phyloP scores from a whole-genome alignment of 2,113 vertebrate genomes.

The Lasiurus cinereus region DNA sequence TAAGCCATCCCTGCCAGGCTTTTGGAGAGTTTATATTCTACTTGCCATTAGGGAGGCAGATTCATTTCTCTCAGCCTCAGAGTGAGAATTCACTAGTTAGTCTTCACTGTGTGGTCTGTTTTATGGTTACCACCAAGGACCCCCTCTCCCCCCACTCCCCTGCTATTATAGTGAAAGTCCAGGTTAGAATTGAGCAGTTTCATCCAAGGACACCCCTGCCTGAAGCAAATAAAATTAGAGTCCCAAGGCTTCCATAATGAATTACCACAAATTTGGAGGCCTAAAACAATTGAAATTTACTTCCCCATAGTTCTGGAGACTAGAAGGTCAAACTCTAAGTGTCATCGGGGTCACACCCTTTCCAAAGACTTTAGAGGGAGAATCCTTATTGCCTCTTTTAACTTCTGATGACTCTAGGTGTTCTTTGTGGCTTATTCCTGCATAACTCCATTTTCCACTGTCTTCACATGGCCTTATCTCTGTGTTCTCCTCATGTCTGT shows the following conservation, averaged over 20 bases:
- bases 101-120: neutral
- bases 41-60: neutral
- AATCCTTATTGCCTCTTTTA: neutral
- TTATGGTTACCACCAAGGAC: neutral
- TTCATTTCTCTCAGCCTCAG: neutral
- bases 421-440: neutral
- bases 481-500: neutral
- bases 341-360: neutral
- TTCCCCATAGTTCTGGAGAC: neutral
- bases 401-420: neutral
- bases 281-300: slow-evolving; percentile 25
- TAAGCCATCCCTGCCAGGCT: too few species aligned
- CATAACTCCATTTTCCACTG: neutral
- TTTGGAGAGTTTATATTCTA: too few species aligned
- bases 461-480: neutral
- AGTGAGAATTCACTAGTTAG: neutral
- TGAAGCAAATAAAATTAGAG: neutral
- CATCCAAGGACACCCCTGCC: neutral
- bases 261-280: neutral
- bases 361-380: neutral
- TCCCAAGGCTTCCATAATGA: neutral
- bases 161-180: neutral
- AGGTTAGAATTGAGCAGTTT: neutral
- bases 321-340: neutral
- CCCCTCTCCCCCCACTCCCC: neutral